These are phyloP conservation scores for Phacellophora camtschatica DNA, from an alignment of 30 jellyfish, hydroid and myxozoan genomes.

Conservation along the genomic window DNA sequence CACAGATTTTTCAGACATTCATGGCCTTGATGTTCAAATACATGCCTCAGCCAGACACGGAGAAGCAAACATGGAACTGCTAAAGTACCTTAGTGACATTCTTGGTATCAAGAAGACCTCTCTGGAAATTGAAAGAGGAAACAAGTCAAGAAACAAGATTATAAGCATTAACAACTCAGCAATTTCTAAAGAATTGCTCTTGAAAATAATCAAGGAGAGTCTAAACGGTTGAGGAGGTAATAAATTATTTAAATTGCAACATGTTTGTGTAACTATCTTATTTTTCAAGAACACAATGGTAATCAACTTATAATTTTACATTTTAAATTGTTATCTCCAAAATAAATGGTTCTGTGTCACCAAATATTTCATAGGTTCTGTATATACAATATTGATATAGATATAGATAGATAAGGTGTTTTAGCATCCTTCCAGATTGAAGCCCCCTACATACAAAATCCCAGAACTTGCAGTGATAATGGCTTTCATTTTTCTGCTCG, in stretches of 20 bases:
- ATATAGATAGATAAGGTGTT: background rate
- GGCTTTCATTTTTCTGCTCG: constrained; percentile 26
- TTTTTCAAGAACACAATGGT: too few species aligned
- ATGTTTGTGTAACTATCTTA: too few species aligned
- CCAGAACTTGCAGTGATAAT: constrained; percentile 26
- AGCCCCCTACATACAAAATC: constrained; percentile 11
- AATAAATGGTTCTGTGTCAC: too few species aligned
- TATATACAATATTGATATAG: too few species aligned
- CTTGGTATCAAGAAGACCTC: background rate
- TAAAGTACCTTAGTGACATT: background rate
- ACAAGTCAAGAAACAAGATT: background rate
- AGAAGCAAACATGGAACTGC: constrained; percentile 4
- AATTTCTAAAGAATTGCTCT: too few species aligned
- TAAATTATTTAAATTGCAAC: too few species aligned
- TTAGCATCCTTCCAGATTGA: background rate
- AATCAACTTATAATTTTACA: too few species aligned
- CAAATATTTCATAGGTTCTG: too few species aligned
- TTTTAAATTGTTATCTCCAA: too few species aligned
- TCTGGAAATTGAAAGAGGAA: background rate
- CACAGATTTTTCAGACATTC: background rate
- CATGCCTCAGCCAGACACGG: constrained; percentile 27
- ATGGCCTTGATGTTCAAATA: background rate
- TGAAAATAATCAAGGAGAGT: too few species aligned
- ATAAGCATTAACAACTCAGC: constrained; percentile 1
- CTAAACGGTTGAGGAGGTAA: too few species aligned